These are phyloP conservation scores for Corydoras maculifer DNA, from an alignment of 2,113 vertebrate genomes.

Conservation along the genomic window DNA sequence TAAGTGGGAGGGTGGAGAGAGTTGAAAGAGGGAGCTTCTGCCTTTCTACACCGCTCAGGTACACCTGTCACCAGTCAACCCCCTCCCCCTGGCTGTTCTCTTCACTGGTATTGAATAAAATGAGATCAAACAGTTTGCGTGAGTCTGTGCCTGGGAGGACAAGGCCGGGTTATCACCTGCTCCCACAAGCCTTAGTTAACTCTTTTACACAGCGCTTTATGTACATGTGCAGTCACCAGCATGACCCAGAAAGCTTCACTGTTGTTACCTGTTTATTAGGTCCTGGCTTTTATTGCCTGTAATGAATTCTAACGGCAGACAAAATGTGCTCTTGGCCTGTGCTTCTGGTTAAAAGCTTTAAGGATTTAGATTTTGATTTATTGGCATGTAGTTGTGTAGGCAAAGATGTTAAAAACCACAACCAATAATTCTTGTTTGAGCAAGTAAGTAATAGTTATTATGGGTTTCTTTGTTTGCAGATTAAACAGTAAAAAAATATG, in stretches of 20 bases:
- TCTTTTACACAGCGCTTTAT: slow-evolving; percentile 10
- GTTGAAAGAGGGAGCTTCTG: slow-evolving; percentile 13
- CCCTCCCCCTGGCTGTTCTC: slow-evolving; percentile 18
- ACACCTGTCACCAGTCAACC: slow-evolving; percentile 54
- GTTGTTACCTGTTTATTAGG: slow-evolving; percentile 2
- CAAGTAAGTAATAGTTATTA: not conserved
- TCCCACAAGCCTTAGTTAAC: slow-evolving; percentile 15
- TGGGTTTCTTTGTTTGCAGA: not conserved
- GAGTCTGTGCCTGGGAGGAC: slow-evolving; percentile 13
- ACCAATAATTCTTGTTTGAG: not conserved
- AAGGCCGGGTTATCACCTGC: slow-evolving; percentile 30
- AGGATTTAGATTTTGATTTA: slow-evolving; percentile 25
- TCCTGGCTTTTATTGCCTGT: not conserved
- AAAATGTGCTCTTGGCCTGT: not conserved
- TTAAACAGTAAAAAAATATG: not conserved
- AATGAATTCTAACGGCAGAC: not conserved
- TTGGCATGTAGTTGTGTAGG: not conserved
- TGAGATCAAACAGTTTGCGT: slow-evolving; percentile 39
- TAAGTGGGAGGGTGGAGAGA: slow-evolving; percentile 6
- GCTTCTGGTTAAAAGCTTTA: slow-evolving; percentile 34
- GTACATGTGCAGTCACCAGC: slow-evolving; percentile 3
- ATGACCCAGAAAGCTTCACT: slow-evolving; percentile 13
- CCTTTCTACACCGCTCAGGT: slow-evolving; percentile 19
- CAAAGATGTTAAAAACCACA: not conserved
- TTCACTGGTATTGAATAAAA: slow-evolving; percentile 30